Evolutionary conservation across 1,140 invertebrate species (phyloP), one percentile per base, ranked within the genome.

Genomic region (Achroia grisella): DNA sequence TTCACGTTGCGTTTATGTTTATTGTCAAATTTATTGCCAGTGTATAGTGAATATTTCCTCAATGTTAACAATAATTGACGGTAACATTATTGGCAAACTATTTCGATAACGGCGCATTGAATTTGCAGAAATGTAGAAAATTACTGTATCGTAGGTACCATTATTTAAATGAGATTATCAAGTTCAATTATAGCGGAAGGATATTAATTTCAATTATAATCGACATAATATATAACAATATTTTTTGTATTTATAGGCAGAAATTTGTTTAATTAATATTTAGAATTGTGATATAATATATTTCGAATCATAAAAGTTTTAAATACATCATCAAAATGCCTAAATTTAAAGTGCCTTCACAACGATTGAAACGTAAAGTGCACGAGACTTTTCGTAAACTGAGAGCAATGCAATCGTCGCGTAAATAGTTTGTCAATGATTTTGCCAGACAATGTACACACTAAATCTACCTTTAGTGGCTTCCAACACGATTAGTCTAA

Each of bases 291-390:
- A 23, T 23, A 6, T 23, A 23, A 23, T 23, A 6, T 23, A 23
- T 23, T 23, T 23, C 17, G 17, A 23, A 6, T 10, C 11, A 15
- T 36, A 36, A 17, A 23, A 15, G 52, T 54, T 30, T 33, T 44
- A 49, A n/a, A 50, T 0, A 45, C 42, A 37, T 53, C 27, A 52
- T 49, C 44, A 36, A 43, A 49, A 52, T 51, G 63, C 68, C 69
- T 75, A 72, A 73, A 75, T 75, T 71, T 47, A 67, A 83, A 83
- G 76, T 83, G 76, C 76, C 76, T 83, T 83, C 72, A 75, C 72
- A 65, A 45, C 73, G 49, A 65, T 69, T 63, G 59, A 60, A 62
- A 51, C 37, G 43, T 48, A 62, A 56, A 54, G 58, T 64, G 62
- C 58, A 66, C 56, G 46, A 37, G 10, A 42, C 36, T 48, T 44